Evolutionary conservation across 92 coral and sea anemone species (phyloP).

Genomic region (Galaxea fascicularis): DNA sequence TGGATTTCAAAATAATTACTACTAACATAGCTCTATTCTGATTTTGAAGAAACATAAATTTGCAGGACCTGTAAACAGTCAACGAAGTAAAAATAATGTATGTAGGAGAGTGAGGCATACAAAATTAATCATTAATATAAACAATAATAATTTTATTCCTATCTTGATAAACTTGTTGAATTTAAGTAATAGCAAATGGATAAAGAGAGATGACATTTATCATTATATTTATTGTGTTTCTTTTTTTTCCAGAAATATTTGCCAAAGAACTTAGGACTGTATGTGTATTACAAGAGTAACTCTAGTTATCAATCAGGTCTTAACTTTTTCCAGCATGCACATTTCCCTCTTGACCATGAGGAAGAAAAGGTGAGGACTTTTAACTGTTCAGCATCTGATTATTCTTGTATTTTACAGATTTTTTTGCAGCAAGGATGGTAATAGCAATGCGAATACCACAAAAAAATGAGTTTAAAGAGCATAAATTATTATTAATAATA

Average conservation of each 20-base stretch:
- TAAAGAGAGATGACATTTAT: too few species aligned
- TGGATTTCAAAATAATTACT: too few species aligned
- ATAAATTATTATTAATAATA: too few species aligned
- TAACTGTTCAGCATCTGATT: neutral
- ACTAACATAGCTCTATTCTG: neutral
- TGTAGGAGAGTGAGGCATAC: neutral
- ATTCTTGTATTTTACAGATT: too few species aligned
- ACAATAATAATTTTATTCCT: too few species aligned
- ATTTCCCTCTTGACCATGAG: conserved; percentile 11
- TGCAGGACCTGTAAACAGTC: neutral
- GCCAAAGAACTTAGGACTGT: conserved; percentile 26
- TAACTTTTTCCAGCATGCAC: conserved; percentile 43
- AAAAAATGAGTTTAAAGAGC: too few species aligned
- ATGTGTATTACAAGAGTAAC: conserved; percentile 59
- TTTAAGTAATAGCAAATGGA: too few species aligned
- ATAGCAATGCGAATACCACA: too few species aligned
- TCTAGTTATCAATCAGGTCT: neutral
- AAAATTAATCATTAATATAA: too few species aligned
- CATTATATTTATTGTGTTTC: too few species aligned
- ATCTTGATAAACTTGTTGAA: too few species aligned
- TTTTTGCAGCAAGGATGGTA: too few species aligned
- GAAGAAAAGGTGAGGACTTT: conserved; percentile 18
- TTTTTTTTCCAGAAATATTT: conserved; percentile 43
- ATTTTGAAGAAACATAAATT: neutral
- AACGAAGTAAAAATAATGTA: neutral